phyloP scores from a whole-genome alignment of 2,888 invertebrate species.

The Lithosia quadra region DNA sequence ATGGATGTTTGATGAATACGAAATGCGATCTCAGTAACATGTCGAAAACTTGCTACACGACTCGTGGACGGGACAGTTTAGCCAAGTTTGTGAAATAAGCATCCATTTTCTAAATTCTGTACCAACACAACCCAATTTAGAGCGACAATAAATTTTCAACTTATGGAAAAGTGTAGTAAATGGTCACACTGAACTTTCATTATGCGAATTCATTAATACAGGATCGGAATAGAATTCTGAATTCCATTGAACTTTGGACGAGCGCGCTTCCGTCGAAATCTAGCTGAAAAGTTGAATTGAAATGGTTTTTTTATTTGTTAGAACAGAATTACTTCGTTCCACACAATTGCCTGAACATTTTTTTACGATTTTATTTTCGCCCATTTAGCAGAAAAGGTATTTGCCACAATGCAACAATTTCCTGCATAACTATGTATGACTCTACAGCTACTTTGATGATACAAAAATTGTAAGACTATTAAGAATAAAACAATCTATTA shows the following conservation, averaged over 20 bases:
- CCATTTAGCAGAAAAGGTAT: neutral
- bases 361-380: constrained; percentile 43
- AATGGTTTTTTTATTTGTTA: constrained; percentile 74
- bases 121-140: constrained; percentile 25
- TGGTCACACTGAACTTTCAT: constrained; percentile 60
- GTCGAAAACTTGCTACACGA: constrained; percentile 56
- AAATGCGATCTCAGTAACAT: constrained; percentile 66
- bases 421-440: no score
- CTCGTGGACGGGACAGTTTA: constrained; percentile 50
- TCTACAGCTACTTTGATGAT: no score
- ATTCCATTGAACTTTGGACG: constrained; percentile 74
- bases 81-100: constrained; percentile 49
- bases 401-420: neutral
- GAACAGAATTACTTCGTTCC: constrained; percentile 60
- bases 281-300: constrained; percentile 75
- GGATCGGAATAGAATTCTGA: constrained; percentile 70
- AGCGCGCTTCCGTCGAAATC: constrained; percentile 68
- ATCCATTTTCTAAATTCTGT: constrained; percentile 39
- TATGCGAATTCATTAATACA: constrained; percentile 70
- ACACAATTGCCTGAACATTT: constrained; percentile 65
- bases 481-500: no score
- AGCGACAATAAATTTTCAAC: constrained; percentile 62
- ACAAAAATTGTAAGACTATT: no score
- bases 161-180: constrained; percentile 61
- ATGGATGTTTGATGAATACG: constrained; percentile 80